phyloP scores from a whole-genome alignment of 2,888 invertebrate species.

The Apodemia hepburni region DNA sequence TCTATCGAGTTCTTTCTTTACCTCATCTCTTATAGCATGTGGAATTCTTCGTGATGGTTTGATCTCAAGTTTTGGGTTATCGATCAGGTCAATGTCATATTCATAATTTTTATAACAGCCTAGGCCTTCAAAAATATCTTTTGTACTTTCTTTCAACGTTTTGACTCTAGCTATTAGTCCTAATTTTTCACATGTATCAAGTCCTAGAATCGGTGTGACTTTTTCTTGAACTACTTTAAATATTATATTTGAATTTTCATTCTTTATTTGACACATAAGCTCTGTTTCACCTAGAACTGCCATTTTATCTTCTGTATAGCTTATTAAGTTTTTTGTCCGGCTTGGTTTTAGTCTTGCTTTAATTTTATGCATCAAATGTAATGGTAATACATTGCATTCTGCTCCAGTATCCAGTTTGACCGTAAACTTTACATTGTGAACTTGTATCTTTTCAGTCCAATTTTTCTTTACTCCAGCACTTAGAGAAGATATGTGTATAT shows the following conservation, averaged over 20 bases:
- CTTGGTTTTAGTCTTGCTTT: neutral
- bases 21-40: slow-evolving; percentile 21
- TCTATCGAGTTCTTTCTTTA: no score
- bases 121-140: slow-evolving; percentile 20
- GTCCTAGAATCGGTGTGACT: slow-evolving; percentile 19
- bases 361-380: slow-evolving; percentile 4
- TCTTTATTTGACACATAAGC: slow-evolving; percentile 11
- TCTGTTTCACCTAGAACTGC: slow-evolving; percentile 11
- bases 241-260: slow-evolving; percentile 2
- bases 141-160: slow-evolving; percentile 10
- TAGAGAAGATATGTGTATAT: slow-evolving; percentile 4
- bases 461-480: slow-evolving; percentile 23
- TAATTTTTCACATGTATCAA: slow-evolving; percentile 18
- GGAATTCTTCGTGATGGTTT: neutral
- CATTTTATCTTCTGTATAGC: slow-evolving; percentile 7
- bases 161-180: slow-evolving; percentile 2
- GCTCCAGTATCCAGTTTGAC: slow-evolving; percentile 26
- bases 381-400: slow-evolving; percentile 26
- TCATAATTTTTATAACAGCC: slow-evolving; percentile 19
- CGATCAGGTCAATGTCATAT: slow-evolving; percentile 21
- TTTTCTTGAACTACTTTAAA: slow-evolving; percentile 17
- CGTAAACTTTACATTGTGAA: slow-evolving; percentile 17
- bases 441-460: slow-evolving; percentile 25
- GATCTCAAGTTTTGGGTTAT: slow-evolving; percentile 20
- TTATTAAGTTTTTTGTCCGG: slow-evolving; percentile 3